Base-by-base conservation (phyloP, 2,888 invertebrate genomes). In the Drosophila paramelanica region DNA sequence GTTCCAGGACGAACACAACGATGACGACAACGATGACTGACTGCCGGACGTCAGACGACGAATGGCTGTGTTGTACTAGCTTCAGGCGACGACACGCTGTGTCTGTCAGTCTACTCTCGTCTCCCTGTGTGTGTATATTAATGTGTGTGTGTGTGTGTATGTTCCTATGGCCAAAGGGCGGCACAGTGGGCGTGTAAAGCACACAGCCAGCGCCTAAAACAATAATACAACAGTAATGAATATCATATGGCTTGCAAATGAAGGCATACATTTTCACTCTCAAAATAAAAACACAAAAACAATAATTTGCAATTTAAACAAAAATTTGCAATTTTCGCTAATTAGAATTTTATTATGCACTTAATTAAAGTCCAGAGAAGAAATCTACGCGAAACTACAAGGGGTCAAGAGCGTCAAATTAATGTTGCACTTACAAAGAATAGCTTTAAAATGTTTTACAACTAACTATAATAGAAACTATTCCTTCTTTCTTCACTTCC, bases 31-130 rank as follows among this genome's bases (percentile, higher is more conserved):
- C n/a, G 42, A 51, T 41, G 51, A 51, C 51, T 42, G 38, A 33
- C 45, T n/a, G 43, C 38, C 33, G 50, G 50, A 66, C 43, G 62
- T 62, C 73, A 74, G 61, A 68, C 53, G 68, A 58, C 53, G 68
- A 58, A 65, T 75, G 66, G 27, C 52, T 77, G 17, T 64, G 56
- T 52, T 58, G 36, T n/a, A 55, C 74, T 77, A 80, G 89, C 85
- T 87, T 39, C 58, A 73, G 89, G 85, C 85, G 80, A 77, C 70
- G 74, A 58, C 85, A 83, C 72, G 85, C 89, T 88, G 89, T 70
- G 81, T 82, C 73, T 67, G 77, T 73, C 74, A 52, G 62, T 72
- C 67, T 31, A 43, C 42, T 23, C 52, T n/a, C 20, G 47, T 17
- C 33, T 41, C 39, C n/a, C 20, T 25, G 14, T 13, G 25, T 25